Base-by-base conservation (phyloP, 1,140 invertebrate species). In the Musca domestica region DNA sequence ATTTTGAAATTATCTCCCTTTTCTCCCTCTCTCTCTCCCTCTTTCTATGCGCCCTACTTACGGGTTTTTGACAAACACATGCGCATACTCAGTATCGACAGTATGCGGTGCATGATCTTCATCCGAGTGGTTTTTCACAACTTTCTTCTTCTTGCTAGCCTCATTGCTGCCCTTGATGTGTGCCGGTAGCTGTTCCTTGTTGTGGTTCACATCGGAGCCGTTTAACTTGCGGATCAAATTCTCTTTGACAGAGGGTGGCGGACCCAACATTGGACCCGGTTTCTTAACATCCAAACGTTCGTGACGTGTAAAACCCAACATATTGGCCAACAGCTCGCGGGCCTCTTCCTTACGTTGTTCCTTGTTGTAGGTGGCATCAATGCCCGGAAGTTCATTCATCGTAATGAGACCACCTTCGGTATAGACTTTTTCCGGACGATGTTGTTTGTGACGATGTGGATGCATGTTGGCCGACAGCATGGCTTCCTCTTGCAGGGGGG, bases 271-370 rank as follows among this genome's bases (percentile, higher is more conserved):
- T 22, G 95, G 94, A 34, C 95, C 94, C 2, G 95, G 94, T 85
- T 96, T 96, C 83, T 96, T 96, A n/a, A 95, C 94, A 83, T 96
- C 94, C 47, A 95, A 85, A 73, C 94, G 86, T 85, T 95, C 94
- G 68, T 88, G 88, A 73, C 94, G 86, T 71, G 92, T 90, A 82
- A 96, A 96, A 30, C 91, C 90, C 84, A 87, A 83, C 74, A 82
- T 81, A 25, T 76, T 80, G 48, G 75, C 77, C 48, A 81, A 48
- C 1, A 82, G 69, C 19, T 68, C 70, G 20, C 68, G 41, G 9
- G 69, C 66, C 47, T 69, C 69, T 17, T 68, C 66, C 17, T 72
- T 70, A 74, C 84, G 84, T 73, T 83, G 85, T 77, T 84, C 84
- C 20, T 78, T 73, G 0, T 68, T 71, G 65, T 76, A 73, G 72